Conservation (phyloP, 2,113 vertebrate species). For the Pangasianodon gigas region DNA sequence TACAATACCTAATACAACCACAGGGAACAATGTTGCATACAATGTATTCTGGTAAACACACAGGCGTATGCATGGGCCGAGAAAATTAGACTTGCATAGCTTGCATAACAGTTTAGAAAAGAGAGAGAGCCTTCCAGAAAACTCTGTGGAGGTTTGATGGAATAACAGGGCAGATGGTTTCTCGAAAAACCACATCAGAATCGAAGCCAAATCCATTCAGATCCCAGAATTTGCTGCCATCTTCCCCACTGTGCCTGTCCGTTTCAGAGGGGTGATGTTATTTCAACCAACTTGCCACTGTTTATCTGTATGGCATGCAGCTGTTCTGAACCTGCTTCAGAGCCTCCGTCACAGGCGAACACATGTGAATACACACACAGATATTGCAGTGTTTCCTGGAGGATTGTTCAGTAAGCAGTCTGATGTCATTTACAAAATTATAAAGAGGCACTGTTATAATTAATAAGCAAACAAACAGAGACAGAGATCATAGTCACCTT, state of each 20-base stretch:
- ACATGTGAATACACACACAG: slow-evolving; percentile 18
- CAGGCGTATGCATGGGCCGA: background rate
- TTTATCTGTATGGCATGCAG: background rate
- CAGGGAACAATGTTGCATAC: background rate
- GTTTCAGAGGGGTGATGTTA: background rate
- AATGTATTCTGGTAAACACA: slow-evolving; percentile 9
- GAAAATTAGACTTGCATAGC: slow-evolving; percentile 3
- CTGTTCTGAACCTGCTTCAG: background rate
- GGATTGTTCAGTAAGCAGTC: slow-evolving; percentile 30
- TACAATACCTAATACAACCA: slow-evolving; percentile 9
- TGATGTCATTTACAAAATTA: background rate
- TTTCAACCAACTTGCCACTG: background rate
- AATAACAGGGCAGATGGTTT: background rate
- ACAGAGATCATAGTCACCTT: background rate
- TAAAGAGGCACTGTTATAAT: background rate
- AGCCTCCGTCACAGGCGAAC: background rate
- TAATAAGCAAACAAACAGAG: background rate
- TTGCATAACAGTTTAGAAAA: background rate
- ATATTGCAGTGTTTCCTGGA: slow-evolving; percentile 2
- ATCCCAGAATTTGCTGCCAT: slow-evolving; percentile 1
- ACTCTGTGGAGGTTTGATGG: background rate
- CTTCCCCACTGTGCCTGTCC: background rate
- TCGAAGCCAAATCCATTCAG: background rate
- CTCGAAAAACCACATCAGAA: background rate
- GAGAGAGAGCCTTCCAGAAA: slow-evolving; percentile 11